Base-by-base conservation (phyloP, 2,888 invertebrate genomes). In the Ophion obscuratus region DNA sequence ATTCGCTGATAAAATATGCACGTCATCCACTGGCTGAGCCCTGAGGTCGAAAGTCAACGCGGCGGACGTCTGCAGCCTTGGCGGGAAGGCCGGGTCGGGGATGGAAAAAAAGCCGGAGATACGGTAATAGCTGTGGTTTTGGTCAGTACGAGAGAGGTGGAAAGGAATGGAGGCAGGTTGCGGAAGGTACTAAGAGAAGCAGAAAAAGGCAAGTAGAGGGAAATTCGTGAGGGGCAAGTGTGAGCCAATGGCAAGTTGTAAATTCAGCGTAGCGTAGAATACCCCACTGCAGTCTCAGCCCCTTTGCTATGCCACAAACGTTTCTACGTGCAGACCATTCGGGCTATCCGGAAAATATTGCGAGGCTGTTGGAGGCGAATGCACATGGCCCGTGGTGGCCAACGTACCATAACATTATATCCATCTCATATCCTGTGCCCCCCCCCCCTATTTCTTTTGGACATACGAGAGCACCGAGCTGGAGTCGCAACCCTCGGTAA, bases 391-490 rank as follows among this genome's bases (percentile, higher is more conserved):
- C 92, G 91, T 92, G 92, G 89, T 91, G 92, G 92, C 93, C 93
- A 93, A 93, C 93, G 93, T 93, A 92, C 93, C 93, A 92, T 93
- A 93, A 93, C 93, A 93, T 93, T 93, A 93, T 92, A 92, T 92
- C 91, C 91, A 93, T 93, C 91, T 90, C 89, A 89, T 90, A 91
- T 91, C 90, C 90, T 84, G 88, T 85, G 88, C 85, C 84, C 86
- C 88, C 87, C 86, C 88, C 87, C 86, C 87, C 88, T 91, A 91
- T 91, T 92, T 91, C 92, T 92, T 91, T 89, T 53, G 89, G 91
- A 91, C 92, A 90, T 89, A 90, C 89, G 89, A 92, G 87, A 88
- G 44, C 76, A 53, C 27, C 64, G 73, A 64, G 62, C 68, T 47
- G 10, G 40, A 81, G 59, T 47, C 40, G 17, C 70, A 75, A 64